Evolutionary conservation across 2,113 vertebrate genomes (phyloP).

Genomic region (Ciconia boyciana): DNA sequence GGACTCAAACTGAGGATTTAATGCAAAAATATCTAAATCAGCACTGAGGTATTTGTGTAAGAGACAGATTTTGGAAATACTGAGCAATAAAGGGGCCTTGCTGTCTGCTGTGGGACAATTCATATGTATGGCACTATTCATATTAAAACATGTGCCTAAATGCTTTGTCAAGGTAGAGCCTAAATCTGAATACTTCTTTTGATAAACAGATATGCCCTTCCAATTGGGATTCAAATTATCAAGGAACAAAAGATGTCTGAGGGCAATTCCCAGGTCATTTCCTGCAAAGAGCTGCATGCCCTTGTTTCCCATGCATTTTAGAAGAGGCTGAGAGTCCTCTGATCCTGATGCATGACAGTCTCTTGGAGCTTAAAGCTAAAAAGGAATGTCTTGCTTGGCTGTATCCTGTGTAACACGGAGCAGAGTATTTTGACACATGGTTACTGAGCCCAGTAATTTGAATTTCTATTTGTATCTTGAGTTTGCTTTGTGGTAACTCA

Average conservation of each 20-base stretch:
- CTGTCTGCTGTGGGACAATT: not conserved
- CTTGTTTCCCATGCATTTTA: slow-evolving; percentile 1
- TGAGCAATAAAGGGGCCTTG: not conserved
- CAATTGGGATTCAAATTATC: slow-evolving; percentile 53
- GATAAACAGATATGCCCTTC: slow-evolving; percentile 44
- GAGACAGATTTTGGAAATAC: not conserved
- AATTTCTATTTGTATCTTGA: not conserved
- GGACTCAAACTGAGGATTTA: not conserved
- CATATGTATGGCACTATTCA: slow-evolving; percentile 53
- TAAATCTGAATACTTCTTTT: slow-evolving; percentile 61
- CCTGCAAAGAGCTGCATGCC: not conserved
- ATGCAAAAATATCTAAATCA: not conserved
- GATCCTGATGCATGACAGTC: not conserved
- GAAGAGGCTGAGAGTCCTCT: not conserved
- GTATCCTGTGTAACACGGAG: not conserved
- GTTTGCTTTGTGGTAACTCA: not conserved
- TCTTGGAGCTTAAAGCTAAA: not conserved
- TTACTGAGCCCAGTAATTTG: not conserved
- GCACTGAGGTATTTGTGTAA: not conserved
- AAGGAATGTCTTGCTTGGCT: not conserved
- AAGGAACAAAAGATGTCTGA: slow-evolving; percentile 47
- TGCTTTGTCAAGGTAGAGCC: slow-evolving; percentile 4
- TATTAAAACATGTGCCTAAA: slow-evolving; percentile 34
- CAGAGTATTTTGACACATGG: not conserved
- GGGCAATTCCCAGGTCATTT: slow-evolving; percentile 57